phyloP scores from a whole-genome alignment of 2,888 invertebrate genomes.

The Malthinus seriepunctatus region DNA sequence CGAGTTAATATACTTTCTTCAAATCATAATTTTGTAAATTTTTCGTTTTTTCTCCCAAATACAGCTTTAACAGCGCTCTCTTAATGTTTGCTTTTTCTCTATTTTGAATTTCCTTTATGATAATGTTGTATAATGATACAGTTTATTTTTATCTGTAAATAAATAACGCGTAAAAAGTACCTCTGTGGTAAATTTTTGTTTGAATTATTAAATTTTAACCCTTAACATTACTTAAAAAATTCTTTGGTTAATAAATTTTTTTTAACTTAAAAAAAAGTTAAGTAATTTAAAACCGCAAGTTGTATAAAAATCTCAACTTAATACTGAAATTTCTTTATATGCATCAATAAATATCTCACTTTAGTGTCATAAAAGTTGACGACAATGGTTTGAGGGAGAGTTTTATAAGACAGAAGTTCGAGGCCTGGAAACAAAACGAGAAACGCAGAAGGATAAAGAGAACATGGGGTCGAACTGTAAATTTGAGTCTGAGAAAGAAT shows the following conservation, averaged over 20 bases:
- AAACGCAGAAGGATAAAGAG: conserved; percentile 40
- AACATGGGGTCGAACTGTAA: conserved; percentile 44
- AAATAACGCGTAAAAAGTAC: no score
- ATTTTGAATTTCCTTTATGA: conserved; percentile 2
- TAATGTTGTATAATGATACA: no score
- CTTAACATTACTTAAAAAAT: no score
- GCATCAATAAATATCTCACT: conserved; percentile 45
- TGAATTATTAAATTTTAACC: no score
- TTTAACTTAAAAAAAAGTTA: conserved; percentile 1
- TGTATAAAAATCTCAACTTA: conserved; percentile 38
- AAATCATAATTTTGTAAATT: conserved; percentile 31
- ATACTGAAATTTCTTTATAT: conserved; percentile 44
- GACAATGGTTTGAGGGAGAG: conserved; percentile 42
- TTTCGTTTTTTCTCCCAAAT: conserved; percentile 8
- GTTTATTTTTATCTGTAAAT: no score
- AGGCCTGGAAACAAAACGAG: conserved; percentile 40
- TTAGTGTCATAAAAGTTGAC: conserved; percentile 46
- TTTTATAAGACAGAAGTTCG: conserved; percentile 42
- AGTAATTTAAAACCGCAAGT: conserved; percentile 31
- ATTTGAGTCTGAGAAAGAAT: conserved; percentile 37
- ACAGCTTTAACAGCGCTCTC: background rate
- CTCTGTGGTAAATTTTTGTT: no score
- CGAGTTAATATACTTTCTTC: conserved; percentile 27
- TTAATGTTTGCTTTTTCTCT: background rate
- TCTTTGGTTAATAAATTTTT: no score